phyloP scores from a whole-genome alignment of 2,113 vertebrate genomes.

The Peromyscus californicus region DNA sequence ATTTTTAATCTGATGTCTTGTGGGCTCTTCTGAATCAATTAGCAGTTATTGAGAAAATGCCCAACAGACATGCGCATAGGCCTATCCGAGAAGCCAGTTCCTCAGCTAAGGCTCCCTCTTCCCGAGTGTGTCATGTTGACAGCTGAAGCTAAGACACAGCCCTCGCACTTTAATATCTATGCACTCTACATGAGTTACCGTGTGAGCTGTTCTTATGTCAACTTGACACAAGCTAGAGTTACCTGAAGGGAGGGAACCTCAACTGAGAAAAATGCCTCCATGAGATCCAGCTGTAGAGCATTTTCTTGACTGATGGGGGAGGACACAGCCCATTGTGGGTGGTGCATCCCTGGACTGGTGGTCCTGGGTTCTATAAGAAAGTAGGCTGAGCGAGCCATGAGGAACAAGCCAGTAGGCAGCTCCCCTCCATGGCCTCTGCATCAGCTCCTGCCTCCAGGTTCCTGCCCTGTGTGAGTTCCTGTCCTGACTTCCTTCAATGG shows the following conservation, averaged over 20 bases:
- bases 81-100: not conserved
- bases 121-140: not conserved
- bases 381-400: not conserved
- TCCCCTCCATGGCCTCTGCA: not conserved
- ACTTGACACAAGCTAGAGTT: not conserved
- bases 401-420: not conserved
- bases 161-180: not conserved
- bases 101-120: not conserved
- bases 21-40: not conserved
- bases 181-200: not conserved
- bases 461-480: not conserved
- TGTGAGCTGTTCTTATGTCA: not conserved
- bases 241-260: not conserved
- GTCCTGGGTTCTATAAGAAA: not conserved
- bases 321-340: not conserved
- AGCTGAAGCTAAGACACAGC: not conserved
- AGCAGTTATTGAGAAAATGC: not conserved
- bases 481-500: not conserved
- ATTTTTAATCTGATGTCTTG: not conserved
- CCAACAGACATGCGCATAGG: not conserved
- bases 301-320: not conserved
- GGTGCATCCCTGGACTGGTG: not conserved
- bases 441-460: not conserved
- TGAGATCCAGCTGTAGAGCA: not conserved
- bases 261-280: not conserved